Evolutionary conservation across 2,888 invertebrate species (phyloP), one percentile per base, ranked within the genome.

Genomic region (Lepidocyrtinus sp.): DNA sequence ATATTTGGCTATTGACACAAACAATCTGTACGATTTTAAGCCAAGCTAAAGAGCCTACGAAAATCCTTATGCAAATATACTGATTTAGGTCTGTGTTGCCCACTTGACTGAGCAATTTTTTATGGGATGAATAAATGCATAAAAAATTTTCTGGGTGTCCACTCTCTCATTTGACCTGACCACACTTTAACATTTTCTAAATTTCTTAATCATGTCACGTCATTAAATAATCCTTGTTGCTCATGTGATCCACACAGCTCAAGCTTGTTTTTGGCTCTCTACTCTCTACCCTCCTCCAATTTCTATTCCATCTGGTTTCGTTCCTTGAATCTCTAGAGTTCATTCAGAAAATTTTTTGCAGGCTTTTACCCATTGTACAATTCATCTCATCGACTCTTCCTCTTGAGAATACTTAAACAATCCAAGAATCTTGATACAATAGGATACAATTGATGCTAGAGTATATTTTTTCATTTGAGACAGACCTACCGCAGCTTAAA

Each of bases 131-230:
- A 55, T 55, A 55, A 55, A 55, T 55, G 55, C 55, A 55, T 55
- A 17, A 12, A n/a, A 7, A 15, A n/a, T 55, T 61, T 25, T 26
- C 46, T 72, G 72, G 72, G 72, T 72, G 63, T 55, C 55, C 55
- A 15, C 55, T 55, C 55, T 55, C 55, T 55, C 55, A 15, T 12
- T n/a, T 55, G 77, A 72, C 77, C 77, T 71, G 67, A 25, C 55
- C 65, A 65, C 55, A 50, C 25, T 36, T n/a, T 36, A 25, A 9
- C 55, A 46, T 70, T n/a, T n/a, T n/a, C 5, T 26, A 62, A 50
- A 59, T 63, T 72, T 72, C 59, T 75, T 76, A 76, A 76, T 76
- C 77, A 78, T 72, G 77, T 78, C 77, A 78, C 77, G 77, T 78
- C 77, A 72, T 67, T 67, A 62, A 22, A 71, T 68, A 24, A n/a